These are phyloP conservation scores for Ibycter americanus DNA, from an alignment of 2,797 vertebrate species.

Conservation along the genomic window DNA sequence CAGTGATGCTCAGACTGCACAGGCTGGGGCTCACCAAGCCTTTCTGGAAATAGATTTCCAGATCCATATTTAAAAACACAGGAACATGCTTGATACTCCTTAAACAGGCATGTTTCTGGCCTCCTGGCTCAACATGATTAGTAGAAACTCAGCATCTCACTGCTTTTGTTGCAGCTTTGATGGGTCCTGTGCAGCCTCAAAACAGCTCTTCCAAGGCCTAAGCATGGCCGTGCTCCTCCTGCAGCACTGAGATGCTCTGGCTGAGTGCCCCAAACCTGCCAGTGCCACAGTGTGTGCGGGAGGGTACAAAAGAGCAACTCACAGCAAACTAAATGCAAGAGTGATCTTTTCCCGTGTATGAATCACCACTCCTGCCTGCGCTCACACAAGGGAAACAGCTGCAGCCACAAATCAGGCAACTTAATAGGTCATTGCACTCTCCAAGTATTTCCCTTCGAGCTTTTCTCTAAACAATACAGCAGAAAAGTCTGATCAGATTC, in stretches of 20 bases:
- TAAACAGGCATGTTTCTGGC: neutral
- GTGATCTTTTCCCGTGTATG: neutral
- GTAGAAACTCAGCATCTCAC: neutral
- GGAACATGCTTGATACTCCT: neutral
- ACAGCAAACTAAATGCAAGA: neutral
- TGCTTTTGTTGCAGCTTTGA: neutral
- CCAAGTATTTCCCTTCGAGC: neutral
- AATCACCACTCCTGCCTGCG: neutral
- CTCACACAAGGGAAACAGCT: neutral
- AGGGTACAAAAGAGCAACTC: neutral
- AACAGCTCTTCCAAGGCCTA: neutral
- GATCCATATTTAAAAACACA: neutral
- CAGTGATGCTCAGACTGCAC: neutral
- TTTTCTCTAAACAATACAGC: neutral
- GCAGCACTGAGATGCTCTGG: neutral
- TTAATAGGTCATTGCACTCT: neutral
- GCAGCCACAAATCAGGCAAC: neutral
- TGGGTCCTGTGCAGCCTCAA: neutral
- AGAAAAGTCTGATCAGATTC: conserved; percentile 1
- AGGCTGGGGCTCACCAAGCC: neutral
- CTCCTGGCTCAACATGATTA: neutral
- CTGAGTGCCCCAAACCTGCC: neutral
- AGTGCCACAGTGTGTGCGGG: rapidly evolving
- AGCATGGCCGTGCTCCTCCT: neutral
- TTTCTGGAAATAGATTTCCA: neutral